Conservation (phyloP, 2,888 invertebrate species). For the Liposcelis brunnea region DNA sequence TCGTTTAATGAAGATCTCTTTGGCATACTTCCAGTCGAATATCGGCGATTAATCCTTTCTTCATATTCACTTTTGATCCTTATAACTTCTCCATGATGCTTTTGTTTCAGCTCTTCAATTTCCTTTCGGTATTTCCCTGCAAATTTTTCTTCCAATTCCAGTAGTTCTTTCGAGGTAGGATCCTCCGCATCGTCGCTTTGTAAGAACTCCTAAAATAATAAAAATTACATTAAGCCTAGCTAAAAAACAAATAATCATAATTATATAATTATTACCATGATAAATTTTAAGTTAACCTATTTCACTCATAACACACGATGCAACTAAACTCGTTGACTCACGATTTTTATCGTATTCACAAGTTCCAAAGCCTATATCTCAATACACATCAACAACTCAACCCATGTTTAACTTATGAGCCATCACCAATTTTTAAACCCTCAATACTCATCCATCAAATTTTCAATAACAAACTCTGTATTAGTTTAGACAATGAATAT, state of each 20-base stretch:
- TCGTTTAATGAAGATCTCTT: slow-evolving; percentile 10
- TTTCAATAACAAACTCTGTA: too few species aligned
- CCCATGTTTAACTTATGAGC: too few species aligned
- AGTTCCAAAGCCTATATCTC: too few species aligned
- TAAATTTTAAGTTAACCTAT: too few species aligned
- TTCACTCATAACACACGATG: too few species aligned
- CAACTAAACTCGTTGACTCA: too few species aligned
- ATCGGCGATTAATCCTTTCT: too few species aligned
- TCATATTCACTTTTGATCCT: slow-evolving; percentile 1
- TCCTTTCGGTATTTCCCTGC: slow-evolving; percentile 45
- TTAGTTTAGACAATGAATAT: too few species aligned
- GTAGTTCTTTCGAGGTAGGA: slow-evolving; percentile 52
- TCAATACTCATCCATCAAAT: too few species aligned
- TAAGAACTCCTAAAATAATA: slow-evolving; percentile 10
- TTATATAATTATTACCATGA: neutral
- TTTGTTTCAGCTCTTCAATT: slow-evolving; percentile 36
- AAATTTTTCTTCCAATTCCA: slow-evolving; percentile 53
- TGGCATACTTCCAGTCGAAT: slow-evolving; percentile 10
- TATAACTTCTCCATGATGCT: slow-evolving; percentile 43
- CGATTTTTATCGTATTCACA: too few species aligned
- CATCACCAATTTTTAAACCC: too few species aligned
- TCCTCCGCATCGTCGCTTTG: slow-evolving; percentile 40
- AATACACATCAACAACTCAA: too few species aligned
- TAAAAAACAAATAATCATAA: neutral
- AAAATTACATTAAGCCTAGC: neutral